A percentile compares a stretch with the other conserved stretches of the same genome.
Conservation (phyloP, 2,113 vertebrate species). For the Eurypyga helias region DNA sequence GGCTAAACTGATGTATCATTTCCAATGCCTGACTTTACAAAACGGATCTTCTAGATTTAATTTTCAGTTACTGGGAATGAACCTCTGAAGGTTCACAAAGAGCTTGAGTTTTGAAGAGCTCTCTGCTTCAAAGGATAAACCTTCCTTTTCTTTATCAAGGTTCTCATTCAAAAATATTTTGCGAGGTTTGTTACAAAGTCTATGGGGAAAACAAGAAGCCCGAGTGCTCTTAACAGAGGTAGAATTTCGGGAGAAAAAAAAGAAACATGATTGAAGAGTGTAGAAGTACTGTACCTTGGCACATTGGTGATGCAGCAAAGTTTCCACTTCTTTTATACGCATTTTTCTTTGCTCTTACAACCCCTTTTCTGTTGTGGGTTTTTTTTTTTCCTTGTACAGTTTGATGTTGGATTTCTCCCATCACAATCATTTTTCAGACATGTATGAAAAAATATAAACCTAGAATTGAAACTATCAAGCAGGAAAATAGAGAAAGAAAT, state of each 20-base stretch:
- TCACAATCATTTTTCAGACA: background rate
- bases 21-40: background rate
- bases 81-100: background rate
- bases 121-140: background rate
- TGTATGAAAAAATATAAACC: background rate
- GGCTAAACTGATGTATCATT: background rate
- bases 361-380: rapidly evolving
- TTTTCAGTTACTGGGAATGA: background rate
- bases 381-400: background rate
- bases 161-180: background rate
- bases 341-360: background rate
- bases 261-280: background rate
- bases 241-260: background rate
- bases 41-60: background rate
- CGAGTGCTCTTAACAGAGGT: background rate
- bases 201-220: background rate
- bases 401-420: background rate
- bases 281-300: background rate
- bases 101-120: background rate
- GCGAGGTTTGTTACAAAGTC: background rate
- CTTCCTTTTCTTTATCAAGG: background rate
- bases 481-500: background rate
- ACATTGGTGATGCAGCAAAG: background rate
- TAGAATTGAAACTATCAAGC: background rate
- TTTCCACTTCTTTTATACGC: background rate